Evolutionary conservation across 2,113 vertebrate species (phyloP).

Genomic region (Tyto alba): DNA sequence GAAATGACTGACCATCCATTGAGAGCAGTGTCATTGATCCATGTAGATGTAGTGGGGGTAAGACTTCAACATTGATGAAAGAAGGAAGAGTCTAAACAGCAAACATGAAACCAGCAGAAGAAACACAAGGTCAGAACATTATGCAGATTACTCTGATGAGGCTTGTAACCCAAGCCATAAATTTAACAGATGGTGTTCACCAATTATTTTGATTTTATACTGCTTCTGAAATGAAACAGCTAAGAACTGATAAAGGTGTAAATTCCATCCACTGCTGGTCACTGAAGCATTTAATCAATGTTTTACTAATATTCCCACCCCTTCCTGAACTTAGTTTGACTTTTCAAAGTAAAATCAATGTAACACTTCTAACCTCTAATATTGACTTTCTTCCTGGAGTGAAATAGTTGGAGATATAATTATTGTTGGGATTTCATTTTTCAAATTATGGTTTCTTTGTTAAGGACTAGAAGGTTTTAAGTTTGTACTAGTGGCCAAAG

Average conservation of each 20-base stretch:
- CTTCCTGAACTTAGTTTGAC: background rate
- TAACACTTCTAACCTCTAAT: background rate
- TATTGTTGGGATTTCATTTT: background rate
- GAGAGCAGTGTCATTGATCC: background rate
- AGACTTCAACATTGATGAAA: background rate
- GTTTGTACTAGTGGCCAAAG: background rate
- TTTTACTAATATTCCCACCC: background rate
- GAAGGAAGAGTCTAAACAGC: background rate
- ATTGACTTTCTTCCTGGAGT: background rate
- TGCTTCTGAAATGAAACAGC: background rate
- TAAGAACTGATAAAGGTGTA: background rate
- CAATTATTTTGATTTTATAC: background rate
- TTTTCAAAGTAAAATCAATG: conserved; percentile 17
- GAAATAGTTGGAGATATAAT: background rate
- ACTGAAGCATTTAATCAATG: background rate
- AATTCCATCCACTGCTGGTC: background rate
- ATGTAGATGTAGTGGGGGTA: background rate
- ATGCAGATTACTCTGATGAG: background rate
- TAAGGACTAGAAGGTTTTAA: background rate
- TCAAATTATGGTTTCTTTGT: background rate
- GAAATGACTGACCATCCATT: background rate
- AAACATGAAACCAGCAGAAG: background rate
- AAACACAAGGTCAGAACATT: background rate
- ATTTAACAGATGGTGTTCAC: background rate
- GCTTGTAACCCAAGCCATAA: background rate